Base-by-base conservation (phyloP, 2,797 vertebrate species). In the Falco novaeseelandiae region DNA sequence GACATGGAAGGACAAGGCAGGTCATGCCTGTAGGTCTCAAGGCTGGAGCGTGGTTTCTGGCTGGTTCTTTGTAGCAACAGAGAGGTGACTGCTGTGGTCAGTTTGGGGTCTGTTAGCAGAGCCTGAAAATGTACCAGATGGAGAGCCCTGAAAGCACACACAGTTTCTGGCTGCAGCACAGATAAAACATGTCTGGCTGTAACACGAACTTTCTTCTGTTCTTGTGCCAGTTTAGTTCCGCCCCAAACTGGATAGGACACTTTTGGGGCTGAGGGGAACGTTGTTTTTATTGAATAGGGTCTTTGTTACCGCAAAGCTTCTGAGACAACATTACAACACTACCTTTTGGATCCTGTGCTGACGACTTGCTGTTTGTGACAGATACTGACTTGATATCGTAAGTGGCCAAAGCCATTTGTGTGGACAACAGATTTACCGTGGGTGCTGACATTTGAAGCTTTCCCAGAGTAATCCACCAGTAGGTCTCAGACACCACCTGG, bases 261-360 rank as follows among this genome's bases (percentile, higher is more conserved):
- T 96, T 97, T 63, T 93, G 82, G 91, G 78, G 79, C 57, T 71
- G 63, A 93, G 87, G 29, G 69, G 23, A 83, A 83, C 3, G 12
- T 76, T 90, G 30, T 34, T 93, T 89, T 85, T 77, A 49, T 92
- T 97, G 91, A 97, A 97, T 96, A 91, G 77, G 63, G 57, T 94
- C 95, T 96, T 97, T 97, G 96, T 97, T 97, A 71, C 38, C 2
- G 1, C 76, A 96, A 91, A 95, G 87, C 95, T 94, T 89, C 91
- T 91, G 74, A 91, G 92, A 86, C 90, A 96, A 94, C 79, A 96
- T 96, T 92, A 86, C 96, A 94, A 89, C 85, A 94, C 52, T 73
- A 89, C 91, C 67, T 95, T 92, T 93, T 96, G 81, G 67, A 95
- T 96, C 83, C 71, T 72, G 62, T 89, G 83, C 81, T 92, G 90